phyloP scores from a whole-genome alignment of 2,113 vertebrate genomes.

The Xiphophorus couchianus region DNA sequence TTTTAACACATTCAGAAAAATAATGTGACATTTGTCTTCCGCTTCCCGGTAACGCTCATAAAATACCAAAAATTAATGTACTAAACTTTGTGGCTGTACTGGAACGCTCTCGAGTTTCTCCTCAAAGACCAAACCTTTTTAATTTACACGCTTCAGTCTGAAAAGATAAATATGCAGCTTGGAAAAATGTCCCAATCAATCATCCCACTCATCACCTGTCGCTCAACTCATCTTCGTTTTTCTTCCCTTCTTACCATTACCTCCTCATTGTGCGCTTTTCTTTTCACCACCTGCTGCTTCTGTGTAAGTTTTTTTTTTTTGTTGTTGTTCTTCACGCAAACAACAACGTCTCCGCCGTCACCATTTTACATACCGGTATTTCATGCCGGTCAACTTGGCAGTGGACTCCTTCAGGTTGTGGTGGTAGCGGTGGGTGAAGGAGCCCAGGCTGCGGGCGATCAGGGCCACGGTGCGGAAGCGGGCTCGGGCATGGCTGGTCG shows the following conservation, averaged over 20 bases:
- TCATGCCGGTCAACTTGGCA: conserved; percentile 98
- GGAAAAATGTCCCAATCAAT: conserved; percentile 18
- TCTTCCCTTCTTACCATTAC: neutral
- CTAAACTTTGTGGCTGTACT: neutral
- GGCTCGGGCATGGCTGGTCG: conserved; percentile 89
- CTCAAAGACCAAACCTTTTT: neutral
- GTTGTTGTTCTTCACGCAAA: neutral
- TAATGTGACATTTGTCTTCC: neutral
- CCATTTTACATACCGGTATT: conserved; percentile 89
- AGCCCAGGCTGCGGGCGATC: conserved; percentile 95
- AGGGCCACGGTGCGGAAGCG: conserved; percentile 97
- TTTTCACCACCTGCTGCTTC: neutral
- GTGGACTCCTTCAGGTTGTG: conserved; percentile 98
- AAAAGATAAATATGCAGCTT: conserved; percentile 10
- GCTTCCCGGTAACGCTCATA: neutral
- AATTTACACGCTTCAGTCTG: too few relatives aligned
- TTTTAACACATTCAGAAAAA: neutral
- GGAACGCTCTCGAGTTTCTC: neutral
- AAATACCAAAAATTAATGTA: neutral
- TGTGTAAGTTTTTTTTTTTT: neutral
- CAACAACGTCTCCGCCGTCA: neutral
- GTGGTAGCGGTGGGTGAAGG: conserved; percentile 95
- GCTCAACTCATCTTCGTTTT: conserved; percentile 22
- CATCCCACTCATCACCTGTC: conserved; percentile 64
- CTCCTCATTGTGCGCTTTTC: neutral